These are phyloP conservation scores for Chunga burmeisteri DNA, from an alignment of 2,113 vertebrate species.

Conservation along the genomic window DNA sequence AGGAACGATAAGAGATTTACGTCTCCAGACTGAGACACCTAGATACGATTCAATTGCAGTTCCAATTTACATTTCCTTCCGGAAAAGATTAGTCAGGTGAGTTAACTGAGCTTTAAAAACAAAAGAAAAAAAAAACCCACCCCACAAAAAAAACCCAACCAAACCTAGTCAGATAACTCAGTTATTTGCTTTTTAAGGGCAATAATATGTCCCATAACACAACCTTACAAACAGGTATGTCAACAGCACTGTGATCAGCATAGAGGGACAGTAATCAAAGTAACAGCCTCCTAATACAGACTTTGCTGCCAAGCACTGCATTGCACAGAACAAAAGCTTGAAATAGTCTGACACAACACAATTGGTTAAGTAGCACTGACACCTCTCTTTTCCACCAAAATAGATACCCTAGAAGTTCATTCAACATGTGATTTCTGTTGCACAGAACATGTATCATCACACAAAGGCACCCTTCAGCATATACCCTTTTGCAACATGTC, in stretches of 20 bases:
- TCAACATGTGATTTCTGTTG: not conserved
- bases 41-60: not conserved
- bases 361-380: not conserved
- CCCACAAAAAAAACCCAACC: not conserved
- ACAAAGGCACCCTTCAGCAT: not conserved
- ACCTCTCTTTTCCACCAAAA: not conserved
- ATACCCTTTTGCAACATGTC: not conserved
- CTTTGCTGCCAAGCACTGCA: not conserved
- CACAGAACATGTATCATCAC: not conserved
- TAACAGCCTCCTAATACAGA: not conserved
- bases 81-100: not conserved
- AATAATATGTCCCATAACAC: not conserved
- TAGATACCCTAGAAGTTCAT: not conserved
- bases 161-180: not conserved
- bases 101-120: not conserved
- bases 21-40: not conserved
- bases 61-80: not conserved
- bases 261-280: not conserved
- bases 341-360: not conserved
- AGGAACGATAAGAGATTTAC: not conserved
- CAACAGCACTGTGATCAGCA: not conserved
- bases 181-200: not conserved
- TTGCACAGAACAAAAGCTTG: not conserved
- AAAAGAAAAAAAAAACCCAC: not conserved
- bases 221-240: not conserved